These are phyloP conservation scores for Poeciliopsis turneri DNA, from an alignment of 2,797 vertebrate species.

Conservation along the genomic window DNA sequence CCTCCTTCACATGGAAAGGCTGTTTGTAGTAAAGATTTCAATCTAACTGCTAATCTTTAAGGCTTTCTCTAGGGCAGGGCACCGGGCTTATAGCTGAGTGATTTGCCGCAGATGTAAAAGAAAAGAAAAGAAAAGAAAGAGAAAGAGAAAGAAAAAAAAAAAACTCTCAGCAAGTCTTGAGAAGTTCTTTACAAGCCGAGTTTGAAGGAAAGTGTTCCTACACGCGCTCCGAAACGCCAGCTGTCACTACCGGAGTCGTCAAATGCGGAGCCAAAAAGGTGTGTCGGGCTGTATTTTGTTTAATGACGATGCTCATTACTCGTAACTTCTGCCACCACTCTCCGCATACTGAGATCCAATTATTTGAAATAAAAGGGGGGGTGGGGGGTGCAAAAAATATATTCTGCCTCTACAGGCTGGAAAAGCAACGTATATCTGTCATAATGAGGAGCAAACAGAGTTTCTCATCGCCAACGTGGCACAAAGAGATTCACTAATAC, in stretches of 20 bases:
- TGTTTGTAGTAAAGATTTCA: conserved; percentile 77
- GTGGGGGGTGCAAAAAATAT: too few relatives aligned
- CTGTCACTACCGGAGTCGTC: conserved; percentile 66
- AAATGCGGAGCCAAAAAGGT: conserved; percentile 70
- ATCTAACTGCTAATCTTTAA: conserved; percentile 79
- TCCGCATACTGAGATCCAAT: conserved; percentile 61
- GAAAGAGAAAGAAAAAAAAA: too few relatives aligned
- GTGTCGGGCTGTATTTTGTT: conserved; percentile 71
- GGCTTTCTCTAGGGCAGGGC: conserved; percentile 64
- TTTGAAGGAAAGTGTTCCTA: conserved; percentile 59
- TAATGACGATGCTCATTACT: conserved; percentile 78
- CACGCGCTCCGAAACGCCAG: conserved; percentile 53
- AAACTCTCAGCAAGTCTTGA: conserved; percentile 54
- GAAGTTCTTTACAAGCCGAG: conserved; percentile 53
- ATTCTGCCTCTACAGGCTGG: conserved; percentile 40
- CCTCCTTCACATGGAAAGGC: conserved; percentile 57
- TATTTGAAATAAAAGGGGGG: too few relatives aligned
- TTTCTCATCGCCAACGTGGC: conserved; percentile 67
- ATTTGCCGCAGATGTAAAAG: conserved; percentile 61
- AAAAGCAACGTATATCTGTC: conserved; percentile 74
- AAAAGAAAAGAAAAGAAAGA: neutral
- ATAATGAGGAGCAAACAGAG: conserved; percentile 74
- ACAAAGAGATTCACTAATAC: conserved; percentile 80
- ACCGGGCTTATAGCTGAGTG: conserved; percentile 53
- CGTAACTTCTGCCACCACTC: conserved; percentile 59